Conservation (phyloP, 2,888 invertebrate genomes). For the Hydraecia micacea region DNA sequence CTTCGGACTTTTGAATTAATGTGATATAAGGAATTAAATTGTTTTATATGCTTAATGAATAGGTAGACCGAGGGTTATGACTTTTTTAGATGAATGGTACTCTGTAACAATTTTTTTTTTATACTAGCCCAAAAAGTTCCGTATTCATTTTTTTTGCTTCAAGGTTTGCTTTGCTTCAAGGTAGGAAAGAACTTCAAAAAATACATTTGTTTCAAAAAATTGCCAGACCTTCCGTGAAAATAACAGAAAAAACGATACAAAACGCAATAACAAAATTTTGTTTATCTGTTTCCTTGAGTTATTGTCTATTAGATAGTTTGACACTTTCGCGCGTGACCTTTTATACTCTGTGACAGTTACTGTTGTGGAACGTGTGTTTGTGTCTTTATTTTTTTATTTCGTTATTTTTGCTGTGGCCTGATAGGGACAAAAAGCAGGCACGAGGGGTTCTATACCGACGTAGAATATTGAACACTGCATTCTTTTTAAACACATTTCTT, state of each 20-base stretch:
- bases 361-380: conserved; percentile 37
- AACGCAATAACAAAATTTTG: conserved; percentile 55
- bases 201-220: background rate
- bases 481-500: background rate
- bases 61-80: background rate
- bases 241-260: conserved; percentile 57
- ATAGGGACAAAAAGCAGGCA: background rate
- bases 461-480: background rate
- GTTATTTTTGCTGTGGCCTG: background rate
- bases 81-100: background rate
- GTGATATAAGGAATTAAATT: background rate
- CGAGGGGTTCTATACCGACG: background rate
- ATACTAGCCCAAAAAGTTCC: no score
- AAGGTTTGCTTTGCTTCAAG: no score
- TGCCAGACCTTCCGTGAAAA: conserved; percentile 31
- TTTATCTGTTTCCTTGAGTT: conserved; percentile 62
- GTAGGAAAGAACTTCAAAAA: background rate
- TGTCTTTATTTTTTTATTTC: conserved; percentile 20
- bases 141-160: no score
- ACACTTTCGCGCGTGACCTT: conserved; percentile 63
- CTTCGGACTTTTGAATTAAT: background rate
- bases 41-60: background rate
- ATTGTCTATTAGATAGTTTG: conserved; percentile 66
- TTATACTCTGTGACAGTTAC: conserved; percentile 54
- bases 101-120: background rate